Evolutionary conservation across 2,113 vertebrate species (phyloP).

Genomic region (Hypocryptadius cinnamomeus): DNA sequence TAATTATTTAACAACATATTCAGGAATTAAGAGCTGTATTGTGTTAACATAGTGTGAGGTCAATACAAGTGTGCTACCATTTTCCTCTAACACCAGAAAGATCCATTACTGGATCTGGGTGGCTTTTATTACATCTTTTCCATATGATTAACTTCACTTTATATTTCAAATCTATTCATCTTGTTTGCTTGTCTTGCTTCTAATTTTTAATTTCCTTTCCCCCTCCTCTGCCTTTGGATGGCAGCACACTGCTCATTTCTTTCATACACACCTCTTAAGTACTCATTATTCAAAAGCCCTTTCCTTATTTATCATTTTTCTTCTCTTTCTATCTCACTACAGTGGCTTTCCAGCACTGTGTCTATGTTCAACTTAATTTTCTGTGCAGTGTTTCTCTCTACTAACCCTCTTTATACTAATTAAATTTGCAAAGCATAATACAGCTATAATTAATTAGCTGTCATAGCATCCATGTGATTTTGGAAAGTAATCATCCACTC

Average conservation of each 20-base stretch:
- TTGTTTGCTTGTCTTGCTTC: background rate
- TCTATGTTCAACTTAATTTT: background rate
- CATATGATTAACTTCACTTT: background rate
- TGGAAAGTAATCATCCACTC: background rate
- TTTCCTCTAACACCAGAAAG: background rate
- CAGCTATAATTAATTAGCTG: conserved; percentile 3
- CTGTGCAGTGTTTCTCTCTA: background rate
- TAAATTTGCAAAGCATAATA: background rate
- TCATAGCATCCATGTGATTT: background rate
- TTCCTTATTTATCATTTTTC: background rate
- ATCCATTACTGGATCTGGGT: background rate
- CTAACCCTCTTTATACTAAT: background rate
- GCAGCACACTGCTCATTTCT: background rate
- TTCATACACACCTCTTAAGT: background rate
- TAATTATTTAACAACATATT: conserved; percentile 17
- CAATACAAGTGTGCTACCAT: background rate
- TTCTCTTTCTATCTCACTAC: background rate
- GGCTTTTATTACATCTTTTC: background rate
- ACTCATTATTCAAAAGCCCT: background rate
- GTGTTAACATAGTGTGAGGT: background rate
- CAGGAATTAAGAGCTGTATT: background rate
- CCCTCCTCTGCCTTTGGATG: background rate
- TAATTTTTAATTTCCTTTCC: conserved; percentile 38
- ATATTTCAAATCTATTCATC: background rate
- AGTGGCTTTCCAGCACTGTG: background rate